These are phyloP conservation scores for Oenanthe oenanthe DNA, from an alignment of 2,113 vertebrate genomes.

Conservation along the genomic window DNA sequence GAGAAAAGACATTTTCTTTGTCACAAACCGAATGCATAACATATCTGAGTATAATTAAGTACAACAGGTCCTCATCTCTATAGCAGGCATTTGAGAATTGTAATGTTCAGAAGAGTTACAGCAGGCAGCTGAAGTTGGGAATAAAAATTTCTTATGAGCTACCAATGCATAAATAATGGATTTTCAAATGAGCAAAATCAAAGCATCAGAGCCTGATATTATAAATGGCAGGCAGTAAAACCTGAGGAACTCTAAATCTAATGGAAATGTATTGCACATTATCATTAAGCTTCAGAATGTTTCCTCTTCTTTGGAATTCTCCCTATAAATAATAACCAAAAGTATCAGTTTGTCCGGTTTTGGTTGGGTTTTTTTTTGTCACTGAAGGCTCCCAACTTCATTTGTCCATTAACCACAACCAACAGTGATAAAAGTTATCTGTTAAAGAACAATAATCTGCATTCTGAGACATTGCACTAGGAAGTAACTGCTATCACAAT, in stretches of 20 bases:
- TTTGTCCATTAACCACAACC: not conserved
- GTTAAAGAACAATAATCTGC: not conserved
- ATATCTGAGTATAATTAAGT: not conserved
- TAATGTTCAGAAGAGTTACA: not conserved
- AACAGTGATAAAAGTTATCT: not conserved
- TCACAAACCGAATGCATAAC: not conserved
- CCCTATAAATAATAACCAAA: not conserved
- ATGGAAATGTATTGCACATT: not conserved
- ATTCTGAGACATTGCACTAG: not conserved
- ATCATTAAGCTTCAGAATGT: not conserved
- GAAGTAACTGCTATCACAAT: not conserved
- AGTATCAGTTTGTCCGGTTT: not conserved
- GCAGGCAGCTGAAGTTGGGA: not conserved
- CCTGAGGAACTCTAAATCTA: not conserved
- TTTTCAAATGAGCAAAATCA: not conserved
- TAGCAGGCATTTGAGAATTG: not conserved
- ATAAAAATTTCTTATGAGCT: not conserved
- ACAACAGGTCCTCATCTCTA: not conserved
- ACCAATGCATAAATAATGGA: not conserved
- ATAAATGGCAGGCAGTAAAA: not conserved
- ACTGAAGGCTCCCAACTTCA: not conserved
- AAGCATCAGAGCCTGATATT: not conserved
- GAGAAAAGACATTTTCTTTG: not conserved
- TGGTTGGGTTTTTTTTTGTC: not conserved
- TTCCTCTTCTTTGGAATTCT: not conserved